Base-by-base conservation (phyloP, 2,797 vertebrate genomes). In the Sebastes iracundus region DNA sequence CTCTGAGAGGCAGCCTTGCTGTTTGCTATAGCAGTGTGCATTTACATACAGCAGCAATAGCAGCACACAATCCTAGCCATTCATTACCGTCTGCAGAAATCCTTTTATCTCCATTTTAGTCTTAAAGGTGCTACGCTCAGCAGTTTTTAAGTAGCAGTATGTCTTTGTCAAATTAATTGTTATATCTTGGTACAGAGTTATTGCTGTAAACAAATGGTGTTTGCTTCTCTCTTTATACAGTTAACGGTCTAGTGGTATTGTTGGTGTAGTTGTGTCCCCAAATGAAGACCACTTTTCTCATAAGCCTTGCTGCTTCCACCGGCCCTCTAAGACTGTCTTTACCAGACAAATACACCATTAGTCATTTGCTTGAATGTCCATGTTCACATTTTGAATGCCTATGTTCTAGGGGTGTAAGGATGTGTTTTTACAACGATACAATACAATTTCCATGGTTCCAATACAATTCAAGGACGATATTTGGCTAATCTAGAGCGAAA, bases 21-120 rank as follows among this genome's bases (percentile, higher is more conserved):
- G 66, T 77, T 78, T 72, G 75, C 66, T 62, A 28, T 12, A 56
- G 4, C 28, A 52, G 7, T 4, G 25, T 61, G 33, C 20, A 42
- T 85, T 79, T 72, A 66, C 68, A 81, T 65, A 67, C 18, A 80
- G 65, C 55, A 69, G 53, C 46, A 7, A 42, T 42, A 20, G n/a
- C 22, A 35, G 38, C 22, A 49, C 52, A 70, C 22, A 32, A 18
- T 32, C 32, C 46, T 7, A 35, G 25, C 28, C 55, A 73, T 82
- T 81, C 62, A 77, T 84, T 83, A 68, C 4, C 23, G 38, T 46
- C 60, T 46, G 77, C 25, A 75, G 55, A 63, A 75, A 77, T n/a
- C 61, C n/a, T 72, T 78, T 70, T 60, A 74, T 79, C 56, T 49
- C 8, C 46, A n/a, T 5, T 60, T 79, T 59, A 11, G 30, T 22